Conservation (phyloP, 2,113 vertebrate genomes). For the Symphodus melops region DNA sequence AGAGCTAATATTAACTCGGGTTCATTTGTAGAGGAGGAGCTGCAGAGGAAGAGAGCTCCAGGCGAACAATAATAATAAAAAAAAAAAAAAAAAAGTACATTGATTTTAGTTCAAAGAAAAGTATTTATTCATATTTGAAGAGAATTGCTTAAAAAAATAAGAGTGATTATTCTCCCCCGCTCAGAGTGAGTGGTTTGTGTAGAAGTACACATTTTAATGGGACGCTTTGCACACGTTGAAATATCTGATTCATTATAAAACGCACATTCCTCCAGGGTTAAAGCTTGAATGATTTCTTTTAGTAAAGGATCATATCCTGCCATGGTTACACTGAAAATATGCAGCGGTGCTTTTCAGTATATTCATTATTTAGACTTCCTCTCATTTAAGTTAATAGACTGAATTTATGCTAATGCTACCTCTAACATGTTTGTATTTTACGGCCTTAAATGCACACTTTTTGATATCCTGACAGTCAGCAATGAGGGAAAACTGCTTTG, state of each 20-base stretch:
- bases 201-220: not conserved
- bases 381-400: too few species aligned
- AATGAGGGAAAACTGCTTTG: too few species aligned
- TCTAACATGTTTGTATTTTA: too few species aligned
- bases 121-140: not conserved
- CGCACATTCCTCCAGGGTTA: not conserved
- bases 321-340: not conserved
- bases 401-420: too few species aligned
- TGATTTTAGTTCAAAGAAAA: not conserved
- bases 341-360: too few species aligned
- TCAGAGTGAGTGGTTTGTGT: not conserved
- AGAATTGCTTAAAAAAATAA: not conserved
- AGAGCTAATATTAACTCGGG: conserved; percentile 36
- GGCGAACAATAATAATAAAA: not conserved
- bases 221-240: not conserved
- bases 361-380: not conserved
- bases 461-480: too few species aligned
- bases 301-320: not conserved
- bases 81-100: not conserved
- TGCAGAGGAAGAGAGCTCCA: not conserved
- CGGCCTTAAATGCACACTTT: too few species aligned
- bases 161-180: not conserved
- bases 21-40: conserved; percentile 24
- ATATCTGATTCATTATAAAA: conserved; percentile 2
- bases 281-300: not conserved